phyloP scores from a whole-genome alignment of 2,888 invertebrate species.

The Thumatha senex region DNA sequence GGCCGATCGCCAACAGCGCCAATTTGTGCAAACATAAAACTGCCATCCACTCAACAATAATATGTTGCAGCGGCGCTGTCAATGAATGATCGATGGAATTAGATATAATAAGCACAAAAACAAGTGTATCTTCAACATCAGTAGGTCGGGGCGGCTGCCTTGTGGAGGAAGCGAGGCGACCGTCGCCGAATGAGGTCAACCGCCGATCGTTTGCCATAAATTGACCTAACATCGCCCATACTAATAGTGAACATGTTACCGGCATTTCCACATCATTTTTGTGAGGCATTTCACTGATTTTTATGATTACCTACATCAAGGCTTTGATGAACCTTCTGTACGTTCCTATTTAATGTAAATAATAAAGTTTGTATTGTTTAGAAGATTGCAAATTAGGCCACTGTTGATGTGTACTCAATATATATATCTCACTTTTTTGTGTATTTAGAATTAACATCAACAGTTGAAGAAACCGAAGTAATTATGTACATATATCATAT shows the following conservation, averaged over 20 bases:
- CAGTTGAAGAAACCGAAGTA: background rate
- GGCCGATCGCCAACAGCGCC: background rate
- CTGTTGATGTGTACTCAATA: background rate
- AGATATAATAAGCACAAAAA: conserved; percentile 9
- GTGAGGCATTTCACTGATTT: background rate
- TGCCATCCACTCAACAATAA: background rate
- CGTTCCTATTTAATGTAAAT: background rate
- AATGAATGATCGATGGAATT: conserved; percentile 4
- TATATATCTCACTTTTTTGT: background rate
- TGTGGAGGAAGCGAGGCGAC: conserved; percentile 22
- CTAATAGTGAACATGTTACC: conserved; percentile 9
- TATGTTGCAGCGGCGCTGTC: background rate
- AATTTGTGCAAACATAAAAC: background rate
- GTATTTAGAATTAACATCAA: background rate
- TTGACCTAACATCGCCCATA: conserved; percentile 11
- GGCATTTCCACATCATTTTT: conserved; percentile 1
- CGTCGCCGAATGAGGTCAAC: conserved; percentile 26
- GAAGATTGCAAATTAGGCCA: background rate
- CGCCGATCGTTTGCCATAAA: conserved; percentile 24
- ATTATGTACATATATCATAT: conserved; percentile 4
- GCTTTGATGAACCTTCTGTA: background rate
- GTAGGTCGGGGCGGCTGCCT: conserved; percentile 21
- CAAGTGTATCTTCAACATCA: conserved; percentile 4
- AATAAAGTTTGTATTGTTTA: background rate
- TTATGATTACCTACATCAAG: background rate